Evolutionary conservation across 2,888 invertebrate species (phyloP).

Genomic region (Thalpophila matura): DNA sequence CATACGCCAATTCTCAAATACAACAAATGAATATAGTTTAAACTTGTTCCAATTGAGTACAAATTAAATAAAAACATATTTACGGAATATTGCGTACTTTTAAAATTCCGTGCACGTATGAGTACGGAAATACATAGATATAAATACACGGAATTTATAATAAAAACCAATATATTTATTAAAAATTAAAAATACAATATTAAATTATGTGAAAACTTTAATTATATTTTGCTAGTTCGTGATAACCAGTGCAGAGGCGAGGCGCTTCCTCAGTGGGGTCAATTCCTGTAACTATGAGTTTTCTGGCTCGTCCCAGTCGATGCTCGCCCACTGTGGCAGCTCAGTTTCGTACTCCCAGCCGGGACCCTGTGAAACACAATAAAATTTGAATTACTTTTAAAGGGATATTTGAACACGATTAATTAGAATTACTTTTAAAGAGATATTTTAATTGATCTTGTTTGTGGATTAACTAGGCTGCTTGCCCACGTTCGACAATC

Average conservation of each 20-base stretch:
- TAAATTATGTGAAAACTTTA: conserved; percentile 3
- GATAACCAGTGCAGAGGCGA: conserved; percentile 65
- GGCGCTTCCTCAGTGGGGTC: conserved; percentile 77
- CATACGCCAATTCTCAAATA: neutral
- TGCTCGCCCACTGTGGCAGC: conserved; percentile 97
- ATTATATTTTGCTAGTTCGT: conserved; percentile 32
- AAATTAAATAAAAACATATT: conserved; percentile 4
- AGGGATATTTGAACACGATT: neutral
- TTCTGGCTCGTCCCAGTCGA: conserved; percentile 95
- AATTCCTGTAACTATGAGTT: conserved; percentile 84
- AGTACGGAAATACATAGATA: too few species aligned
- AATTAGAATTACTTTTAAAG: too few species aligned
- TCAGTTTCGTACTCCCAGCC: conserved; percentile 98
- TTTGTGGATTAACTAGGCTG: too few species aligned
- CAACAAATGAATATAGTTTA: conserved; percentile 6
- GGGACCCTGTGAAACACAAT: conserved; percentile 92
- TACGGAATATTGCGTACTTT: neutral
- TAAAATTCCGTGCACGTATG: neutral
- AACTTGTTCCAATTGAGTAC: neutral
- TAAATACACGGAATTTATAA: too few species aligned
- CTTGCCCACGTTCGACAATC: too few species aligned
- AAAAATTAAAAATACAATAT: neutral
- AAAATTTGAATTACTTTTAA: neutral
- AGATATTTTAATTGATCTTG: too few species aligned
- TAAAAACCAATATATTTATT: too few species aligned